phyloP scores from a whole-genome alignment of 2,888 invertebrate species.

The Brachyopa scutellaris region DNA sequence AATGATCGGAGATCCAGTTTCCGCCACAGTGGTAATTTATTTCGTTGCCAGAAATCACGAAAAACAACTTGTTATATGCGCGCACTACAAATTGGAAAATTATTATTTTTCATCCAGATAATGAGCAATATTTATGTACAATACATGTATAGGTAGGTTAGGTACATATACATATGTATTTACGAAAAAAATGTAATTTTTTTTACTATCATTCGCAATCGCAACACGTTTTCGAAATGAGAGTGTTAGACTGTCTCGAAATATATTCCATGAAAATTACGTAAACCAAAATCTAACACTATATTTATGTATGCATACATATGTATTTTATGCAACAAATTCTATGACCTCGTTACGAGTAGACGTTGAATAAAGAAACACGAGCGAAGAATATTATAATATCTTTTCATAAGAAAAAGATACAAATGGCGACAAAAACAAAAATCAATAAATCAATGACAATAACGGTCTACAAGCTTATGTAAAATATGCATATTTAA shows the following conservation, averaged over 20 bases:
- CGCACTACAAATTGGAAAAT: slow-evolving; percentile 21
- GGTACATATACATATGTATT: no score
- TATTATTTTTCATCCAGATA: background rate
- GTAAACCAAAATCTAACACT: slow-evolving; percentile 2
- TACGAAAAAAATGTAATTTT: background rate
- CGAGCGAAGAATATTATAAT: slow-evolving; percentile 10
- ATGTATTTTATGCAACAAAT: slow-evolving; percentile 43
- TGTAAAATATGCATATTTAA: slow-evolving; percentile 35
- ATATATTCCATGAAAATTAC: slow-evolving; percentile 25
- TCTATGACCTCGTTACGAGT: slow-evolving; percentile 37
- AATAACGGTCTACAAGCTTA: slow-evolving; percentile 45
- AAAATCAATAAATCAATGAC: slow-evolving; percentile 52
- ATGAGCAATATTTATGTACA: background rate
- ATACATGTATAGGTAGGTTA: no score
- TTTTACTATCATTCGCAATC: slow-evolving; percentile 23
- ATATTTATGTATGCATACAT: background rate
- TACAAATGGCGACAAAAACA: background rate
- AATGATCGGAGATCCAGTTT: slow-evolving; percentile 28
- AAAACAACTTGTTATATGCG: slow-evolving; percentile 37
- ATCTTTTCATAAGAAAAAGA: slow-evolving; percentile 40
- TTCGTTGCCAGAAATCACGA: slow-evolving; percentile 11
- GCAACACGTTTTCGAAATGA: slow-evolving; percentile 41
- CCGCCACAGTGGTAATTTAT: background rate
- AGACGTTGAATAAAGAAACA: background rate
- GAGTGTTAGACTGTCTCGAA: background rate